Evolutionary conservation across 2,888 invertebrate species (phyloP), one percentile per base, ranked within the genome.

Genomic region (Neoitamus cyanurus): DNA sequence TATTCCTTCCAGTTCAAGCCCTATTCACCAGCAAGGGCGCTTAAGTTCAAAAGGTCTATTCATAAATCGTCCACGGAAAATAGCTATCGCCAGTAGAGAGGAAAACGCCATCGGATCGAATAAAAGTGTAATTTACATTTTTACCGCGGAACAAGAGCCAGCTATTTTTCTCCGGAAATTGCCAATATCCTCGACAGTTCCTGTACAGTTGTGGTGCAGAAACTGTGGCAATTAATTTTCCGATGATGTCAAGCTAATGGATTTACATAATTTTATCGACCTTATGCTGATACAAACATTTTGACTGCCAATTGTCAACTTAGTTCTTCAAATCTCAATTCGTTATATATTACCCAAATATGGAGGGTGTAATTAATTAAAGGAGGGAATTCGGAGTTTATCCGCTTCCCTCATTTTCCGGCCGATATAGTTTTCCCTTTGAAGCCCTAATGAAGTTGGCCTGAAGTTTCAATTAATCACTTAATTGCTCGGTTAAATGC

Each of bases 41-140:
- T 42, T 42, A n/a, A 42, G n/a, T 15, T 42, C 42, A 42, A 42
- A 42, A 42, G 42, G n/a, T 42, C 6, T 42, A 42, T 2, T 42
- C 42, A 3, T 42, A 42, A 42, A 42, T n/a, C 13, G 42, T 42
- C 42, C 42, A n/a, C 42, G n/a, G n/a, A 42, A 31, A 42, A 42
- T 42, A 42, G 5, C 42, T 42, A 42, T n/a, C 13, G n/a, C n/a
- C 42, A 42, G n/a, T n/a, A 13, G 68, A 25, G 13, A 30, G 15
- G 1, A 69, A 69, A 42, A n/a, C 42, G 25, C 13, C 20, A 69
- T 9, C n/a, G 68, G 20, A 15, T 1, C 30, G 68, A 69, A 69
- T 69, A 69, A 69, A 69, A 69, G 28, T 69, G 28, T 13, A 69
- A 69, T 69, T 69, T 69, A 69, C 68, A 69, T 69, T 69, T n/a